Conservation (phyloP, 1,140 invertebrate species). For the Drosophila parabipectinata region DNA sequence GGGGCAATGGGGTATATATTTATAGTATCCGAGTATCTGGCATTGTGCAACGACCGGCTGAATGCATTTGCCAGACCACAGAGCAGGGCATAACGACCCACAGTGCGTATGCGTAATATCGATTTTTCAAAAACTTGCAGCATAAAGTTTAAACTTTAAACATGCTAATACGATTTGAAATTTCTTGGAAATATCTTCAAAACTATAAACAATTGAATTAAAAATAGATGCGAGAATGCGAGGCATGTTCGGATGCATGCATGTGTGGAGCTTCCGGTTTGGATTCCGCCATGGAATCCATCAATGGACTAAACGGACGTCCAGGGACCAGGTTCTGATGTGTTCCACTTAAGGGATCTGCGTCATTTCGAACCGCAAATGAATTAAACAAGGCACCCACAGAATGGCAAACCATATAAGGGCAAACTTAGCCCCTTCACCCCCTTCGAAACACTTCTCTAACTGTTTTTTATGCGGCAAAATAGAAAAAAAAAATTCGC, state of each 20-base stretch:
- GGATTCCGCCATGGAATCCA: constrained; percentile 22
- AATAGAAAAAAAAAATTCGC: constrained; percentile 20
- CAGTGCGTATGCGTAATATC: constrained; percentile 49
- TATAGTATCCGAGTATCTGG: constrained; percentile 20
- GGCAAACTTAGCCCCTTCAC: neutral
- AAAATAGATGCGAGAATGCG: constrained; percentile 21
- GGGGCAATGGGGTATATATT: neutral
- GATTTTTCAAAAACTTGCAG: constrained; percentile 21
- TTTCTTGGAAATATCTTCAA: constrained; percentile 15
- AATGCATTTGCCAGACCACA: constrained; percentile 46
- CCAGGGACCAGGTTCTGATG: constrained; percentile 2
- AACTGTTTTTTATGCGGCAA: constrained; percentile 48
- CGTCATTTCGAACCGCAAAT: constrained; percentile 54
- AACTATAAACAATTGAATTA: constrained; percentile 27
- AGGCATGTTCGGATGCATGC: constrained; percentile 32
- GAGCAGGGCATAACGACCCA: constrained; percentile 1
- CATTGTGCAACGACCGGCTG: constrained; percentile 59
- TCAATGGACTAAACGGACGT: constrained; percentile 33
- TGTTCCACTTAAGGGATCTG: constrained; percentile 57
- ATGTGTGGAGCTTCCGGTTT: constrained; percentile 38
- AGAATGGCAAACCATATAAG: constrained; percentile 51
- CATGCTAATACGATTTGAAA: neutral
- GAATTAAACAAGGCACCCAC: constrained; percentile 45
- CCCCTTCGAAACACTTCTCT: constrained; percentile 20
- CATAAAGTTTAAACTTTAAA: no score